phyloP scores from a whole-genome alignment of 2,888 invertebrate species.

The Pachycephus smyrnensis region DNA sequence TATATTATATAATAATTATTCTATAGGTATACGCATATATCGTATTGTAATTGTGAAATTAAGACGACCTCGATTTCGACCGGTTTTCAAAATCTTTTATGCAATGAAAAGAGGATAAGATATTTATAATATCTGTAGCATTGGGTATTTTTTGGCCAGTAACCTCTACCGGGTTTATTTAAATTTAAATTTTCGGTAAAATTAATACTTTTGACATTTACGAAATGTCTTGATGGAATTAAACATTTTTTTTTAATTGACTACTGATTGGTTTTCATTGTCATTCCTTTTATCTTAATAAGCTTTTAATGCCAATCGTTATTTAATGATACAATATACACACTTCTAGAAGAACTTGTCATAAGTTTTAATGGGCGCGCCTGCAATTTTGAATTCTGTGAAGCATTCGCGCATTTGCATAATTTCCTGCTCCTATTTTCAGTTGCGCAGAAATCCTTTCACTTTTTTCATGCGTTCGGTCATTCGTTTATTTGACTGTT shows the following conservation, averaged over 20 bases:
- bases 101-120: neutral
- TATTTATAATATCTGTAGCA: neutral
- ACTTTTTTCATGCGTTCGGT: constrained; percentile 4
- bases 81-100: neutral
- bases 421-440: constrained; percentile 6
- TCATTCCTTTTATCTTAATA: neutral
- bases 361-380: neutral
- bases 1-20: too few relatives aligned
- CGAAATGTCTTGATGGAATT: neutral
- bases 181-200: neutral
- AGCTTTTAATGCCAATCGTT: neutral
- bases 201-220: neutral
- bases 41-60: too few relatives aligned
- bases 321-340: neutral
- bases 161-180: neutral
- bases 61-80: neutral
- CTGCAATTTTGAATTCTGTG: neutral
- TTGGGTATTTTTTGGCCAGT: neutral
- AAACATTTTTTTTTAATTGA: neutral
- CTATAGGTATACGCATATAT: too few relatives aligned
- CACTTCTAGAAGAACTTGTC: neutral
- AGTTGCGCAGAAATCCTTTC: constrained; percentile 1
- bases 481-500: neutral
- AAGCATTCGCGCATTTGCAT: neutral
- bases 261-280: neutral